These are phyloP conservation scores for Steinernema feltiae DNA, from an alignment of 1,140 invertebrate genomes.

Conservation along the genomic window DNA sequence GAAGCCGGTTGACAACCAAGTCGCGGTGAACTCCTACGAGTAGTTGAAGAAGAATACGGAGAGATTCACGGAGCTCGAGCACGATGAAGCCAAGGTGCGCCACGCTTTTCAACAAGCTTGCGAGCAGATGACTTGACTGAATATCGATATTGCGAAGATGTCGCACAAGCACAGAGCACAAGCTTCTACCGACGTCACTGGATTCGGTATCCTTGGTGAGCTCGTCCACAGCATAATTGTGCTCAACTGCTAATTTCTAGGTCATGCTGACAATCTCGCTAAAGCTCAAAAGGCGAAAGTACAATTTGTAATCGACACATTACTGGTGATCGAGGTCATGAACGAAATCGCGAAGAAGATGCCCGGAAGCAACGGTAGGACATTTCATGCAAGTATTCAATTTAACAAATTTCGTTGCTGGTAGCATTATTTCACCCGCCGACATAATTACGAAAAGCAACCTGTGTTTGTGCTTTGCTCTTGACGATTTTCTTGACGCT, in stretches of 20 bases:
- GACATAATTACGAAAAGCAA: no score
- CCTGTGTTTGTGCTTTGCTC: no score
- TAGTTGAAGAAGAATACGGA: conserved; percentile 85
- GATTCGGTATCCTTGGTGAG: conserved; percentile 75
- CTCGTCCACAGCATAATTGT: background rate
- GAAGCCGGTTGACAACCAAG: conserved; percentile 89
- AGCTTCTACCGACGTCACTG: conserved; percentile 92
- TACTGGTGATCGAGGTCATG: conserved; percentile 95
- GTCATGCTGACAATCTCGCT: conserved; percentile 90
- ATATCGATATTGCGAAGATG: conserved; percentile 59
- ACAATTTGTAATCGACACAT: conserved; percentile 92
- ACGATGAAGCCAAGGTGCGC: conserved; percentile 83
- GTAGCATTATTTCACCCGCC: no score
- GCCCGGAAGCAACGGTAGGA: conserved; percentile 71
- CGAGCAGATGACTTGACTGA: conserved; percentile 92
- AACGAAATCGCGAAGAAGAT: conserved; percentile 64
- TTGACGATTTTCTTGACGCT: no score
- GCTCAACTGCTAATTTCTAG: conserved; percentile 57
- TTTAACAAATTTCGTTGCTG: no score
- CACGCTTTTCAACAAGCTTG: conserved; percentile 92
- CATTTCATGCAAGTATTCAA: no score
- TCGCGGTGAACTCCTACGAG: conserved; percentile 92
- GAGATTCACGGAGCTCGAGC: conserved; percentile 89
- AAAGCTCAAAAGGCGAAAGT: conserved; percentile 94
- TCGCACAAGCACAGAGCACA: conserved; percentile 94